These are phyloP conservation scores for Percopsis omiscomaycus DNA, from an alignment of 2,797 vertebrate species.

Conservation along the genomic window DNA sequence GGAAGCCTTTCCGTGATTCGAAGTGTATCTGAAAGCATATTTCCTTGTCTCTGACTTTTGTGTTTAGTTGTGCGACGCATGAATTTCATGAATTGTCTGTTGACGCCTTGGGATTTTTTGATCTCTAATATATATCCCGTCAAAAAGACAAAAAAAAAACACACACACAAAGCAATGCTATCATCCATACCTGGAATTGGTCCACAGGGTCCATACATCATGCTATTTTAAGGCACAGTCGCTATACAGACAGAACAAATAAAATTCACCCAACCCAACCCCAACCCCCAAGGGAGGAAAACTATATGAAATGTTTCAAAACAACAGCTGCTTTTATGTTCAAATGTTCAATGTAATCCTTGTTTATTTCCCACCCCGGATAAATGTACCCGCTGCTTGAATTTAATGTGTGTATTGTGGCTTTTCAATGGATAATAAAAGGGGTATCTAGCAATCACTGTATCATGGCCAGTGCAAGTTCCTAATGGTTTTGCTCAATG, in stretches of 20 bases:
- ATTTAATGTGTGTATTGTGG: not conserved
- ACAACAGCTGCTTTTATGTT: slow-evolving; percentile 44
- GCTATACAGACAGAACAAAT: slow-evolving; percentile 59
- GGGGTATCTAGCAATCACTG: not conserved
- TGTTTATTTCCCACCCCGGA: slow-evolving; percentile 25
- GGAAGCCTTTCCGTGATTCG: slow-evolving; percentile 39
- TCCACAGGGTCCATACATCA: slow-evolving; percentile 56
- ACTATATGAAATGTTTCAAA: slow-evolving; percentile 32
- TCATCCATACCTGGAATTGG: slow-evolving; percentile 56
- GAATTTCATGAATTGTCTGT: slow-evolving; percentile 46
- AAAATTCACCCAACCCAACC: slow-evolving; percentile 25
- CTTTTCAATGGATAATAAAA: not conserved
- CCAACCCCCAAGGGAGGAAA: slow-evolving; percentile 27
- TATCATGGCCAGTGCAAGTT: not conserved
- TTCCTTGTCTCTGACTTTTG: slow-evolving; percentile 11
- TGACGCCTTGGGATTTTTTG: slow-evolving; percentile 50
- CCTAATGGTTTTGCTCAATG: not conserved
- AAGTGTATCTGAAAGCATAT: slow-evolving; percentile 27
- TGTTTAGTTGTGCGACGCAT: slow-evolving; percentile 27
- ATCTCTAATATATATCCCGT: slow-evolving; percentile 56
- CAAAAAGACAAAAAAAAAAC: slow-evolving; percentile 56
- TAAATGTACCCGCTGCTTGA: slow-evolving; percentile 19
- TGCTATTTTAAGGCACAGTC: slow-evolving; percentile 58
- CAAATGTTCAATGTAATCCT: slow-evolving; percentile 11
- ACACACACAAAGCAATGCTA: slow-evolving; percentile 32